Base-by-base conservation (phyloP, 2,797 vertebrate genomes). In the Oryzias sinensis region DNA sequence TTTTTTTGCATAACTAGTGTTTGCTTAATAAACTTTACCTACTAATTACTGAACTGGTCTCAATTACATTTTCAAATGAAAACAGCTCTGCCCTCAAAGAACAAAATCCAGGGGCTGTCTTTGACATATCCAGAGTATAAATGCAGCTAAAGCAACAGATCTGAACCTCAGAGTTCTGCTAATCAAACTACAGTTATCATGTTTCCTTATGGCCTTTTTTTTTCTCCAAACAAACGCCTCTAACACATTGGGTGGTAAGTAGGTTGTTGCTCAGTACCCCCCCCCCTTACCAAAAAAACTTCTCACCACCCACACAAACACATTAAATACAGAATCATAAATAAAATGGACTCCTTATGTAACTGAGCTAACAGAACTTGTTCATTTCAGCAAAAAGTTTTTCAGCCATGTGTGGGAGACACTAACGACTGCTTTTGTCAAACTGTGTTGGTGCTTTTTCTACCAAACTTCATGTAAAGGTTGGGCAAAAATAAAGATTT, bases 241-340 rank as follows among this genome's bases (percentile, higher is more conserved):
- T 53, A 76, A 70, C 84, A 82, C 75, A 65, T 59, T 74, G 70
- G 63, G 65, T 83, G 80, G 60, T 80, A 78, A 54, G 79, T 81
- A 83, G 79, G 87, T 79, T 86, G 87, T 82, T 85, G 85, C 78
- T 85, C 79, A 76, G 76, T 83, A 33, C 9, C 33, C 33, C 8
- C 33, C 33, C 33, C 18, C 18, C 18, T 1, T 11, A 76, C 73
- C 68, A 59, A 68, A 69, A 83, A 83, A 84, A 80, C 51, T 66
- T 85, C 70, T 83, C 83, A 84, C 84, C 80, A 80, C 87, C 87
- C 74, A 87, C 86, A 81, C 82, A 87, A 81, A 81, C 79, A 83
- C 84, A 83, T 87, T 86, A 82, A 87, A 88, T 84, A 87, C 81
- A 83, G 79, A 86, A 87, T 74, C 66, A 60, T 69, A 88, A 81